Conservation (phyloP, 2,113 vertebrate species). For the Empidonax traillii region DNA sequence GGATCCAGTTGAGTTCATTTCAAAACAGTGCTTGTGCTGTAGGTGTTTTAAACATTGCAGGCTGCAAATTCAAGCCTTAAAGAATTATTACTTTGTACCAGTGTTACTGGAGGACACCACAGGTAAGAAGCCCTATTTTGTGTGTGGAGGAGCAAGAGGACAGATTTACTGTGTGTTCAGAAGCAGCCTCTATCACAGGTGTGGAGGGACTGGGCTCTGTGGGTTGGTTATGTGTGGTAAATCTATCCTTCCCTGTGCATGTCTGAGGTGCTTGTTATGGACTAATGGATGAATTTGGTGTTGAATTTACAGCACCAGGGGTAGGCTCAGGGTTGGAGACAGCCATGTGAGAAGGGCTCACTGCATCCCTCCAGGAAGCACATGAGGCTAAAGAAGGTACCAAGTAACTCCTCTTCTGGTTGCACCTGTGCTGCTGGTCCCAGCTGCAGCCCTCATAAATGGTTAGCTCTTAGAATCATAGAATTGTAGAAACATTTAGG, state of each 20-base stretch:
- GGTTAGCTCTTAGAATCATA: neutral
- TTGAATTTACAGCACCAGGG: neutral
- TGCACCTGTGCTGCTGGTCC: neutral
- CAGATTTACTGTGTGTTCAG: neutral
- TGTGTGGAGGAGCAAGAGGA: neutral
- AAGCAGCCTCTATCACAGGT: neutral
- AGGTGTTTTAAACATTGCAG: neutral
- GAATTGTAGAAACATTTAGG: neutral
- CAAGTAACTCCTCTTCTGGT: neutral
- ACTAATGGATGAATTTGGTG: neutral
- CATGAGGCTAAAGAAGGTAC: neutral
- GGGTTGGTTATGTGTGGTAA: neutral
- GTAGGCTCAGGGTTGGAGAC: neutral
- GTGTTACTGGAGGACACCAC: neutral
- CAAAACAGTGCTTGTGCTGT: neutral
- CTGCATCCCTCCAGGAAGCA: neutral
- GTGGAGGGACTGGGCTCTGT: neutral
- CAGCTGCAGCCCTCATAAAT: neutral
- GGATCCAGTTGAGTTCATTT: neutral
- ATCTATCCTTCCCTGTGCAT: neutral
- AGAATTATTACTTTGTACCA: neutral
- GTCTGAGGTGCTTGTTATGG: accelerated
- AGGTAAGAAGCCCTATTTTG: neutral
- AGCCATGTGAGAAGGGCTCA: accelerated
- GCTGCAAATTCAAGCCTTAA: neutral